phyloP scores from a whole-genome alignment of 2,888 invertebrate species.

The Fissipunctia ypsillon region DNA sequence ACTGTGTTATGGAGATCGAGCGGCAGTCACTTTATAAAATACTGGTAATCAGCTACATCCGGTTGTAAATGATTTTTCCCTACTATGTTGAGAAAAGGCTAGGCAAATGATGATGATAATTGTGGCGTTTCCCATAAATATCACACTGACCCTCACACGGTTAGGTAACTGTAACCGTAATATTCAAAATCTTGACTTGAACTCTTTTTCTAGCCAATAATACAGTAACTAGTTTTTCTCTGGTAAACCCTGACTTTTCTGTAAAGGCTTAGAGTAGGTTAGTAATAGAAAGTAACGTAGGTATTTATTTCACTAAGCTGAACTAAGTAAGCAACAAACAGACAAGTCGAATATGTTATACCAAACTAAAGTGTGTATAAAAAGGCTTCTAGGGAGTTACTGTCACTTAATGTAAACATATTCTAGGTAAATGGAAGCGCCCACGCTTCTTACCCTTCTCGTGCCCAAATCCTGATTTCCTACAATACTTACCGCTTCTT shows the following conservation, averaged over 20 bases:
- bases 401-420: slow-evolving; percentile 46
- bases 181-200: not conserved
- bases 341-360: slow-evolving; percentile 13
- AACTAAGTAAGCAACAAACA: slow-evolving; percentile 20
- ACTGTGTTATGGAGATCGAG: no score
- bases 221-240: not conserved
- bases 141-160: not conserved
- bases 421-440: slow-evolving; percentile 30
- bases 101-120: no score
- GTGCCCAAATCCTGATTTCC: slow-evolving; percentile 19
- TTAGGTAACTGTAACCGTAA: not conserved
- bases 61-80: no score
- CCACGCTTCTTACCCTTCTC: slow-evolving; percentile 34
- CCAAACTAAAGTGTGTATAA: slow-evolving; percentile 11
- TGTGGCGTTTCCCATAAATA: no score
- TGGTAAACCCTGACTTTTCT: not conserved
- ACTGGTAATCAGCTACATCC: no score
- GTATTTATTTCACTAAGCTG: slow-evolving; percentile 29
- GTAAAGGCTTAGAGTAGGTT: not conserved
- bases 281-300: slow-evolving; percentile 3
- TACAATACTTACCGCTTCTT: slow-evolving; percentile 19
- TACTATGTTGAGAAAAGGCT: no score
- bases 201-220: not conserved
- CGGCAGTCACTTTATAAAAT: no score
- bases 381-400: slow-evolving; percentile 39